A percentile compares a stretch with the other conserved stretches of the same genome.
phyloP scores from a whole-genome alignment of 2,797 vertebrate species.

The Menidia menidia region DNA sequence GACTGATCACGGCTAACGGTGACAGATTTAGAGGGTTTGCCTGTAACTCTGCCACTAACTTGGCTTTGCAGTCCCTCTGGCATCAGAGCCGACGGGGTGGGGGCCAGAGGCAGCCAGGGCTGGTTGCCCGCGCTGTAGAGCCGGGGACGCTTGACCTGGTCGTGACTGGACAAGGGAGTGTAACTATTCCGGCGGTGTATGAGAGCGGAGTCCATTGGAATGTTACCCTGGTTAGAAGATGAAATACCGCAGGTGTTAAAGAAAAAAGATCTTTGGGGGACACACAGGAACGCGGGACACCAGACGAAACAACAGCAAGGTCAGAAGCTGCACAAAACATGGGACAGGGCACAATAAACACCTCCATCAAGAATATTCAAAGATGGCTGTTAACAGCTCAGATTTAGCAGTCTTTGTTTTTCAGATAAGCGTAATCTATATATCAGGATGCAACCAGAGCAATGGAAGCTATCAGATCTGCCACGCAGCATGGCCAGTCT shows the following conservation, averaged over 20 bases:
- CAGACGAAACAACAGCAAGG: slow-evolving; percentile 31
- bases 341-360: slow-evolving; percentile 3
- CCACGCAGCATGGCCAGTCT: slow-evolving; percentile 54
- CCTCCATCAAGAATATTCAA: neutral
- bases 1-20: slow-evolving; percentile 52
- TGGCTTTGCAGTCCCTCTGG: slow-evolving; percentile 89
- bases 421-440: slow-evolving; percentile 10
- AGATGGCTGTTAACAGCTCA: neutral
- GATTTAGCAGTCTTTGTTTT: slow-evolving; percentile 8
- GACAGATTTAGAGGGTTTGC: slow-evolving; percentile 50
- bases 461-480: slow-evolving; percentile 26
- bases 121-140: slow-evolving; percentile 95
- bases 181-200: slow-evolving; percentile 96
- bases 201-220: slow-evolving; percentile 84
- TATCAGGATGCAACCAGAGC: slow-evolving; percentile 35
- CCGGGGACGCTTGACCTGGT: slow-evolving; percentile 90
- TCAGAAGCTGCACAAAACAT: slow-evolving; percentile 9
- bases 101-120: slow-evolving; percentile 87
- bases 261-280: slow-evolving; percentile 51
- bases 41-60: slow-evolving; percentile 84
- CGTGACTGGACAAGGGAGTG: slow-evolving; percentile 92
- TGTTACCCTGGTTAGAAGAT: slow-evolving; percentile 84
- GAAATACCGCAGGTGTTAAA: slow-evolving; percentile 78
- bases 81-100: slow-evolving; percentile 85
- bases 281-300: slow-evolving; percentile 39